Conservation (phyloP, 37 sponge, comb jelly and placozoan species). For the Sycon ciliatum region DNA sequence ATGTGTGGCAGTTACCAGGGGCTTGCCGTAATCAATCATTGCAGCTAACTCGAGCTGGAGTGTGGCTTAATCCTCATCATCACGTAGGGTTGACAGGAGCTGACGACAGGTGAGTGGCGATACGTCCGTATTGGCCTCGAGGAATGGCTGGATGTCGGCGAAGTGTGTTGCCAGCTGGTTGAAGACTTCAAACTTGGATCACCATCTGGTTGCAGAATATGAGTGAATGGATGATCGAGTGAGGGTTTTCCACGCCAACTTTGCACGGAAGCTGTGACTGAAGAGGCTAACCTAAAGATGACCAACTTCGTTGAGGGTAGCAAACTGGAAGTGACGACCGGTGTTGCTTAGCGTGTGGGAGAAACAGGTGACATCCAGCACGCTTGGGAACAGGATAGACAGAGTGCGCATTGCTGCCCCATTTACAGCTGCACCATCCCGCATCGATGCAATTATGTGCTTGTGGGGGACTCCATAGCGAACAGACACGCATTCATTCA, state of each 20-base stretch:
- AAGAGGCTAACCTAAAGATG: background rate
- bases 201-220: constrained; percentile 14
- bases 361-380: constrained; percentile 13
- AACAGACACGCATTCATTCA: constrained; percentile 16
- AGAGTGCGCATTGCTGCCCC: constrained; percentile 18
- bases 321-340: constrained; percentile 10
- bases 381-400: constrained; percentile 6
- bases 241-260: background rate
- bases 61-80: background rate
- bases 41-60: constrained; percentile 15
- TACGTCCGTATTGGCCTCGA: background rate
- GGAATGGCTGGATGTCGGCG: constrained; percentile 19
- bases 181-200: constrained; percentile 11
- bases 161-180: background rate
- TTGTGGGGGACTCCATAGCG: background rate
- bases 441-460: constrained; percentile 18
- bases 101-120: constrained; percentile 11
- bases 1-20: constrained; percentile 17
- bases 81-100: constrained; percentile 11
- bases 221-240: background rate
- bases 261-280: background rate
- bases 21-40: constrained; percentile 5
- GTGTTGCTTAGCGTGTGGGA: constrained; percentile 14
- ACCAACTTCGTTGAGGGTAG: background rate
- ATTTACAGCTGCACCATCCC: constrained; percentile 20